Evolutionary conservation across 2,113 vertebrate genomes (phyloP), one percentile per base, ranked within the genome.

Genomic region (Solenodon paradoxus): DNA sequence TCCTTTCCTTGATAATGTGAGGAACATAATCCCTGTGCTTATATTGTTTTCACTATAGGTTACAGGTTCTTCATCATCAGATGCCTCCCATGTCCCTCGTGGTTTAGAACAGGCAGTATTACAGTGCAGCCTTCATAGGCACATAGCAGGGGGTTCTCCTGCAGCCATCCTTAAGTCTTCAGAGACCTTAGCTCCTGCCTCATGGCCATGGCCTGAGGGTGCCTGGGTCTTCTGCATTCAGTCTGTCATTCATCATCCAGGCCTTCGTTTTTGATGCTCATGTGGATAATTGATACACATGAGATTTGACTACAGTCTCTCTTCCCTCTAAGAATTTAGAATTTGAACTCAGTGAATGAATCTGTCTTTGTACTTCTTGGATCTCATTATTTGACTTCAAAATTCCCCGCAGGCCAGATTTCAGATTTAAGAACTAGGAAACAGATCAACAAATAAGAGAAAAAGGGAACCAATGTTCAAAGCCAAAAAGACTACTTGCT

Each of bases 1-100:
- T 95, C 72, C 72, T 88, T 95, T 93, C 55, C 79, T 96, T 82
- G 72, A 91, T 93, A 95, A 92, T 45, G 82, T 47, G 8, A 77
- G 12, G 53, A 55, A 35, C 64, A 72, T 66, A 88, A 96, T 85
- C 53, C n/a, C 35, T 49, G 1, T 66, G 24, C 12, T 89, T 55
- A 82, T 0, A 80, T 30, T 66, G 3, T 81, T 88, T 78, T 68
- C 42, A 92, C 53, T 95, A 85, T 13, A 85, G 66, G 53, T 88
- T 84, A 81, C 64, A 93, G 53, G 88, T 78, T 68, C 61, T 92
- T 93, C 66, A 55, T 95, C 15, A 40, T 59, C 11, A 51, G 15
- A 61, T 84, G 17, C 32, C n/a, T n/a, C n/a, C n/a, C n/a, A n/a
- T n/a, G n/a, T n/a, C n/a, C n/a, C n/a, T n/a, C n/a, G n/a, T n/a